A percentile compares a stretch with the other conserved stretches of the same genome.
Conservation (phyloP, 2,888 invertebrate species). For the Tetropium fuscum region DNA sequence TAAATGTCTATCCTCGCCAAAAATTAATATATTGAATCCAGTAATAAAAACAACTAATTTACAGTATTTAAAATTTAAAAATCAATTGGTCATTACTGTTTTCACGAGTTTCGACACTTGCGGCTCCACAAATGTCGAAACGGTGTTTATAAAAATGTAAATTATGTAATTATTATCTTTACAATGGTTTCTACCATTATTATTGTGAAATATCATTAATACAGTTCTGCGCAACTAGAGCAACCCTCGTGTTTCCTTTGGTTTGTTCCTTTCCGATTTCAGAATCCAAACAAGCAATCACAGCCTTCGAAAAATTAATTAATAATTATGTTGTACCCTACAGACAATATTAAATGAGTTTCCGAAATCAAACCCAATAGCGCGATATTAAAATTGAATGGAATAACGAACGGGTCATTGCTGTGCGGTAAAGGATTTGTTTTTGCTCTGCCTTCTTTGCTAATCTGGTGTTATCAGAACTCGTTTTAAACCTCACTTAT, state of each 20-base stretch:
- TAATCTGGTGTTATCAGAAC: constrained; percentile 56
- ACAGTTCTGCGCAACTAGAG: constrained; percentile 18
- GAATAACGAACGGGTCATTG: constrained; percentile 34
- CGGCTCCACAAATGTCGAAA: too few species aligned
- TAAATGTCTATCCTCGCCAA: too few species aligned
- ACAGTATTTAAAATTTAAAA: too few species aligned
- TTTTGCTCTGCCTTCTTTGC: constrained; percentile 21
- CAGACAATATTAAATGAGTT: constrained; percentile 41
- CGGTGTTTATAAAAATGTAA: too few species aligned
- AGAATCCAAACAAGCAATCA: constrained; percentile 48
- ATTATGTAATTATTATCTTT: too few species aligned
- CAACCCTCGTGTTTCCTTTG: constrained; percentile 37
- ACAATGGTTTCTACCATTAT: background rate
- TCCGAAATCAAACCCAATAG: constrained; percentile 46
- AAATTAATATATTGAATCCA: too few species aligned
- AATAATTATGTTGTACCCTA: constrained; percentile 44
- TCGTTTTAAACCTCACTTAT: constrained; percentile 59
- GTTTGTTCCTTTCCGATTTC: constrained; percentile 47
- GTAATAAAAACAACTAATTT: too few species aligned
- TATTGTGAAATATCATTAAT: background rate
- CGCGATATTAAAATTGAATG: constrained; percentile 40
- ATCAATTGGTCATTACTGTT: too few species aligned
- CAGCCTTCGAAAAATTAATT: constrained; percentile 50
- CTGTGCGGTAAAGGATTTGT: constrained; percentile 8
- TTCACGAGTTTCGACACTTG: too few species aligned